phyloP scores from a whole-genome alignment of 2,888 invertebrate species.

The Mesoligia furuncula region DNA sequence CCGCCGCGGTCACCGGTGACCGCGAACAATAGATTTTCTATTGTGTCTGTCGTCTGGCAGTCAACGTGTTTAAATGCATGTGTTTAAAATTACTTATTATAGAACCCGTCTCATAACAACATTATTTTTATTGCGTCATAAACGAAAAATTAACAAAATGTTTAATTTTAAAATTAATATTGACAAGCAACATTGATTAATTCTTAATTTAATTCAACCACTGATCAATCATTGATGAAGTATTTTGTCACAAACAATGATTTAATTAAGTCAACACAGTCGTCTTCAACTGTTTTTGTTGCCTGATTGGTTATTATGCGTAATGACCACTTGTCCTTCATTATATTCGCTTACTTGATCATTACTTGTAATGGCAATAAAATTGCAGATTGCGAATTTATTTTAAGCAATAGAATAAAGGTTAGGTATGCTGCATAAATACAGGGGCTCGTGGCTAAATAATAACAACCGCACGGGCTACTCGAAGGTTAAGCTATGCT shows the following conservation, averaged over 20 bases:
- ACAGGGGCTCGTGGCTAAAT: not conserved
- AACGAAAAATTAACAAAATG: not conserved
- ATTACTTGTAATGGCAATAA: conserved; percentile 30
- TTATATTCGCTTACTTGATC: conserved; percentile 39
- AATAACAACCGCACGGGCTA: not conserved
- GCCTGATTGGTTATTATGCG: conserved; percentile 62
- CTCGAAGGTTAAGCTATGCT: not conserved
- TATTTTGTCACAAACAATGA: conserved; percentile 71
- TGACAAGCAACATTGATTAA: not conserved
- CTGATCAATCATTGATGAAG: conserved; percentile 58
- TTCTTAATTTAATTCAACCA: not conserved
- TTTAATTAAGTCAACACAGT: conserved; percentile 71
- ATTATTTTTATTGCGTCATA: not conserved
- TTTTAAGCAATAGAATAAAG: conserved; percentile 3
- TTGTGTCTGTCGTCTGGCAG: too few relatives aligned
- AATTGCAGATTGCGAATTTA: conserved; percentile 27
- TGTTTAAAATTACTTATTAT: not conserved
- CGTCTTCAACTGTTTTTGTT: conserved; percentile 58
- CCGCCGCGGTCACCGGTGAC: too few relatives aligned
- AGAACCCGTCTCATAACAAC: not conserved
- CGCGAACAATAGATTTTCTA: too few relatives aligned
- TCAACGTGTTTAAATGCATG: too few relatives aligned
- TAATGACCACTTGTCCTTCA: conserved; percentile 54
- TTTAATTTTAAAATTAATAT: not conserved
- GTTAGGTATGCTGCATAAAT: not conserved